phyloP scores from a whole-genome alignment of 2,113 vertebrate genomes.

The Butastur rufipennis region DNA sequence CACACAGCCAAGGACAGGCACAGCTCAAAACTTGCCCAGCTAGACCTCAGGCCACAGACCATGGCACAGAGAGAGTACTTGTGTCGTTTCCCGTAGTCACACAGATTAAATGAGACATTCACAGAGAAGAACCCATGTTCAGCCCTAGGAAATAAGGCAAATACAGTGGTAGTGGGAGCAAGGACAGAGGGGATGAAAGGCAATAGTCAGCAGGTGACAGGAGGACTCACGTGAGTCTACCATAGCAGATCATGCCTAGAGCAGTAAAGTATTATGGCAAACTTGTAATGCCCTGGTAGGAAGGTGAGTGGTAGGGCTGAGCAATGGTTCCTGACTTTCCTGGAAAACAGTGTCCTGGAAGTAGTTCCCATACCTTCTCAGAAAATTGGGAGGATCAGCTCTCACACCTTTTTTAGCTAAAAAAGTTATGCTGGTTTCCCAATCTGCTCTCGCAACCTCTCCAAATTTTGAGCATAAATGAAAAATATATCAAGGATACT shows the following conservation, averaged over 20 bases:
- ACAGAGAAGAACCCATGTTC: background rate
- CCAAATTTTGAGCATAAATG: background rate
- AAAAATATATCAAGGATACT: background rate
- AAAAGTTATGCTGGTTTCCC: background rate
- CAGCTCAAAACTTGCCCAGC: background rate
- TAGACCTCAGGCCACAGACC: background rate
- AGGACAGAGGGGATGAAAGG: background rate
- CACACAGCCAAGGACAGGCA: rapidly evolving
- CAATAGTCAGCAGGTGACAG: background rate
- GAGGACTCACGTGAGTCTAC: background rate
- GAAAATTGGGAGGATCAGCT: background rate
- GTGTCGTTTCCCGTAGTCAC: background rate
- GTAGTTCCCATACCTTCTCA: background rate
- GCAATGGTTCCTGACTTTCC: background rate
- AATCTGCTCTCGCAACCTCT: background rate
- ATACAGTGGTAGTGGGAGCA: background rate
- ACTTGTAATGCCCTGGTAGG: background rate
- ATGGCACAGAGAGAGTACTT: background rate
- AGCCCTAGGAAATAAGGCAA: background rate
- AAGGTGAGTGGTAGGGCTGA: background rate
- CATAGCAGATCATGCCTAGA: background rate
- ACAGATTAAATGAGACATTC: background rate
- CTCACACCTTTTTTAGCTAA: background rate
- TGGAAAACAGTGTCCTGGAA: background rate
- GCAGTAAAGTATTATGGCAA: background rate